These are phyloP conservation scores for Spheniscus humboldti DNA, from an alignment of 2,797 vertebrate species.

Conservation along the genomic window DNA sequence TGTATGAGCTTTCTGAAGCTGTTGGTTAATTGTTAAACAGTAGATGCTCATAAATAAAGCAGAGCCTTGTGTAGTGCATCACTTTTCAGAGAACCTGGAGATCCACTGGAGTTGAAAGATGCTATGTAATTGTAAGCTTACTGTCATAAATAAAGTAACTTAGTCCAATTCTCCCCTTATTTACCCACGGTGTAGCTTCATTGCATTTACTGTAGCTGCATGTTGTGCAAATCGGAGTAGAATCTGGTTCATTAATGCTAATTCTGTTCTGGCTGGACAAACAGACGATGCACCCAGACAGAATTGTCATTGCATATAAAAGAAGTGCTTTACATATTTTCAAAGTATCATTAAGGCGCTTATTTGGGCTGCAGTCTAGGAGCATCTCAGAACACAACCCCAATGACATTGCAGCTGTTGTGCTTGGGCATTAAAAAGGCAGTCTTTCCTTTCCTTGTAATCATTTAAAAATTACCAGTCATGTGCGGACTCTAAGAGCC, in stretches of 20 bases:
- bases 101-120: not conserved
- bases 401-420: constrained; percentile 51
- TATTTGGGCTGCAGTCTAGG: constrained; percentile 46
- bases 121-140: not conserved
- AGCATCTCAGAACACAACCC: constrained; percentile 37
- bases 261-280: constrained; percentile 36
- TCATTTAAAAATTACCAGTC: constrained; percentile 54
- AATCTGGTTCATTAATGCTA: constrained; percentile 31
- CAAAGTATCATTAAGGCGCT: constrained; percentile 32
- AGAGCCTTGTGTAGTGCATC: not conserved
- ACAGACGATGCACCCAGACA: constrained; percentile 37
- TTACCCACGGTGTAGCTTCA: not conserved
- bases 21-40: not conserved
- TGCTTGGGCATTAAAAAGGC: constrained; percentile 43
- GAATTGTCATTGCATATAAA: constrained; percentile 9
- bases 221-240: not conserved
- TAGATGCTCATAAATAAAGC: not conserved
- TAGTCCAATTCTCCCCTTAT: not conserved
- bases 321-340: constrained; percentile 45
- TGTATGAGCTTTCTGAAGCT: not conserved
- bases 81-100: not conserved
- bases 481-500: not conserved
- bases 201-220: not conserved
- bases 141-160: not conserved
- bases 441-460: constrained; percentile 61